Evolutionary conservation across 1,140 invertebrate species (phyloP).

Genomic region (Trichonephila clavipes): DNA sequence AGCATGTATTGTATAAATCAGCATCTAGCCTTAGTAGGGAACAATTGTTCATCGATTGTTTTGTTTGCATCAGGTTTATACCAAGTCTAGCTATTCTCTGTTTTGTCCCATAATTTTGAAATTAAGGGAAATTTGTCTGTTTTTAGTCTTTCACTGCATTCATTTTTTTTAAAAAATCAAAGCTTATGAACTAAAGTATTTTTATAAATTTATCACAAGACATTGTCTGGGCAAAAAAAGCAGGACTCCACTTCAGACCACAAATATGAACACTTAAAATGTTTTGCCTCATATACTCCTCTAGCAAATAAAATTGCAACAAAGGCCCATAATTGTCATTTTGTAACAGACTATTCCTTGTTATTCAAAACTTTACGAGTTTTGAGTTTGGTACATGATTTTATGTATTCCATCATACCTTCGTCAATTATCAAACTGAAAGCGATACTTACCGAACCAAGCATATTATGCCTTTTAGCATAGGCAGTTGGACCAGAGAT

Average conservation of each 20-base stretch:
- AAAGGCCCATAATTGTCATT: neutral
- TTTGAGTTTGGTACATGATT: neutral
- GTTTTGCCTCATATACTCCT: neutral
- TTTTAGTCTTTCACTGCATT: neutral
- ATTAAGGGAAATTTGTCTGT: conserved; percentile 71
- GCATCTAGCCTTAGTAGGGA: conserved; percentile 66
- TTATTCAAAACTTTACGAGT: neutral
- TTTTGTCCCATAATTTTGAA: conserved; percentile 56
- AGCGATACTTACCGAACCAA: too few relatives aligned
- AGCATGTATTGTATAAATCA: neutral
- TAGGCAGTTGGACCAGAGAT: too few relatives aligned
- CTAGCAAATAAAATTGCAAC: neutral
- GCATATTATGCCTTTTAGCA: too few relatives aligned
- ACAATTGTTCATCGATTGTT: conserved; percentile 74
- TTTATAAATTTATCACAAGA: conserved; percentile 12
- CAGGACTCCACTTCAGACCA: neutral
- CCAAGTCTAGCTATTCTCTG: conserved; percentile 67
- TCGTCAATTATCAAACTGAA: neutral
- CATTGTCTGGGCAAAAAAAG: conserved; percentile 32
- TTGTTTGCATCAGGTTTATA: conserved; percentile 65
- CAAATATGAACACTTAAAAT: neutral
- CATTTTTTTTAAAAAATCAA: conserved; percentile 65
- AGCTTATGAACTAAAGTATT: conserved; percentile 63
- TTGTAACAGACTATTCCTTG: neutral
- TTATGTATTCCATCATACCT: neutral